phyloP scores from a whole-genome alignment of 2,113 vertebrate species.

The Aegotheles bennettii region DNA sequence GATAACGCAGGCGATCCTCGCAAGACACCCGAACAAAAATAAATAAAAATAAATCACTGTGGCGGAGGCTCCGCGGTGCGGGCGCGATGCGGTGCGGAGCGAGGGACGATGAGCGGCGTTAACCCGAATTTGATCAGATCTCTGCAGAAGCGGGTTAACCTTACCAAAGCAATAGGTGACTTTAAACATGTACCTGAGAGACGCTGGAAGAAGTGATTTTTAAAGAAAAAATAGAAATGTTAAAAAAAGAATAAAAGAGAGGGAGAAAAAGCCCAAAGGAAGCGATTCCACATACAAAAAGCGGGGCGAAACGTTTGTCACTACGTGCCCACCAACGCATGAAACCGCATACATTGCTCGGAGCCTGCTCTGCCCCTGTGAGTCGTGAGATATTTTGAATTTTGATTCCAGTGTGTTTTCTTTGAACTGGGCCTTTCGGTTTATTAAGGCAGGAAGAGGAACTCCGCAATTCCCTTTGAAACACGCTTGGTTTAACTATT shows the following conservation, averaged over 20 bases:
- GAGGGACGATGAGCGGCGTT: not conserved
- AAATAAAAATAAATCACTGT: not conserved
- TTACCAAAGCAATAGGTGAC: not conserved
- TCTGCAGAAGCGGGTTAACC: not conserved
- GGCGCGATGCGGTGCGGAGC: not conserved
- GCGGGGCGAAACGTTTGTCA: not conserved
- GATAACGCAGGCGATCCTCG: not conserved
- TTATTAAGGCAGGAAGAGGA: slow-evolving; percentile 21
- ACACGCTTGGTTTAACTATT: slow-evolving; percentile 57
- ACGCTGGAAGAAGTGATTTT: not conserved
- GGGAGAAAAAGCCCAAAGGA: not conserved
- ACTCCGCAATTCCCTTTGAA: slow-evolving; percentile 39
- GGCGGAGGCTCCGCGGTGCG: not conserved
- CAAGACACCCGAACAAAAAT: not conserved
- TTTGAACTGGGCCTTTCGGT: slow-evolving; percentile 44
- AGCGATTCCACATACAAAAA: not conserved
- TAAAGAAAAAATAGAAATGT: not conserved
- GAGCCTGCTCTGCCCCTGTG: not conserved
- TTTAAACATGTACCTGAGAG: not conserved
- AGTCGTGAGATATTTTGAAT: slow-evolving; percentile 39
- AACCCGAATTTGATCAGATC: not conserved
- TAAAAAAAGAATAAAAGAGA: not conserved
- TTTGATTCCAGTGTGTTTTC: slow-evolving; percentile 39
- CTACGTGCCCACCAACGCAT: slow-evolving; percentile 13
- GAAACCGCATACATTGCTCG: not conserved